Conservation (phyloP, 2,888 invertebrate species). For the Teinopalpus imperialis region DNA sequence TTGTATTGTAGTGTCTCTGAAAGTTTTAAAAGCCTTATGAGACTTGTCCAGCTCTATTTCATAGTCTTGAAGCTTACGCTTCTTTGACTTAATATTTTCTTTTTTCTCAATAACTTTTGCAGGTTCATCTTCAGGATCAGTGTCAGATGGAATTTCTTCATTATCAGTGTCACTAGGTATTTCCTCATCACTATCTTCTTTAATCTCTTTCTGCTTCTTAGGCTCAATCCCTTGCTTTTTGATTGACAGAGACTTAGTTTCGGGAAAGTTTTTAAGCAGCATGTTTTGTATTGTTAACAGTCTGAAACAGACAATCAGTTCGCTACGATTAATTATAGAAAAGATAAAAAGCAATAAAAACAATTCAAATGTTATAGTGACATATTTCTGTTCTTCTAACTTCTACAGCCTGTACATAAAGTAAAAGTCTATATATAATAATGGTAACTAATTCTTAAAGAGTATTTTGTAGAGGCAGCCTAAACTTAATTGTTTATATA, state of each 20-base stretch:
- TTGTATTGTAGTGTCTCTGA: conserved; percentile 90
- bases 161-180: conserved; percentile 79
- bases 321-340: no score
- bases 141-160: conserved; percentile 86
- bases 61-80: conserved; percentile 82
- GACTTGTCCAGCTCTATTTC: conserved; percentile 78
- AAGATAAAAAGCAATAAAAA: no score
- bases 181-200: conserved; percentile 63
- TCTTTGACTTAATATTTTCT: conserved; percentile 50
- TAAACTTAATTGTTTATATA: no score
- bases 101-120: conserved; percentile 31
- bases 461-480: no score
- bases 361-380: no score
- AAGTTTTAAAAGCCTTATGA: conserved; percentile 84
- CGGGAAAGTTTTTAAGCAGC: conserved; percentile 84
- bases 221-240: conserved; percentile 36
- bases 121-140: conserved; percentile 65
- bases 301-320: conserved; percentile 55
- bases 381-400: no score
- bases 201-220: conserved; percentile 32
- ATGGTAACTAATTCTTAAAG: no score
- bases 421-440: no score
- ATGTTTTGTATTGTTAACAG: conserved; percentile 63
- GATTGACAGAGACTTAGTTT: conserved; percentile 82
- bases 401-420: no score